These are phyloP conservation scores for Pseudomyrmex pallidus DNA, from an alignment of 1,140 invertebrate genomes.

Conservation along the genomic window DNA sequence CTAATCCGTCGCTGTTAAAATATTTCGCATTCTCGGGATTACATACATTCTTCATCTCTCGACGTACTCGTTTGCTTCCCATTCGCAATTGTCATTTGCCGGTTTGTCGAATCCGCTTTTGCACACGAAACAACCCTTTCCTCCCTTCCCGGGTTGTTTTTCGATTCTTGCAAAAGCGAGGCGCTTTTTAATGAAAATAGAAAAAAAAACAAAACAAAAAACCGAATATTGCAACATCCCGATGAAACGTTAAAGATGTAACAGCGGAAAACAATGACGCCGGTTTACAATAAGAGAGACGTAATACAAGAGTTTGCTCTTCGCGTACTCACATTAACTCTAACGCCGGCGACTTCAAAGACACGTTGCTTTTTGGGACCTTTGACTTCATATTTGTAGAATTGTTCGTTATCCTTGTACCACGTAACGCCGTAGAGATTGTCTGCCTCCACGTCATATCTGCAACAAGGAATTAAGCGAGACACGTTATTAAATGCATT, in stretches of 20 bases:
- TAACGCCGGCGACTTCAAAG: slow-evolving; percentile 89
- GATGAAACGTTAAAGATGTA: slow-evolving; percentile 1
- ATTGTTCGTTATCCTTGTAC: slow-evolving; percentile 95
- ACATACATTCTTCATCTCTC: slow-evolving; percentile 22
- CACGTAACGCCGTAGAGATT: slow-evolving; percentile 93
- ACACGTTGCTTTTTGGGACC: slow-evolving; percentile 86
- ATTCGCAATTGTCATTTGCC: slow-evolving; percentile 30
- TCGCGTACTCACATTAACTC: slow-evolving; percentile 90
- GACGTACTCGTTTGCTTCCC: slow-evolving; percentile 1
- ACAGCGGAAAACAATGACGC: slow-evolving; percentile 5
- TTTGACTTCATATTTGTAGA: slow-evolving; percentile 91
- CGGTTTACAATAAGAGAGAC: slow-evolving; percentile 27
- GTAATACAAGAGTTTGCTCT: slow-evolving; percentile 18
- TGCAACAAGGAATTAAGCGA: slow-evolving; percentile 68
- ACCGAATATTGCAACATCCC: neutral
- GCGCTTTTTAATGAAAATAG: neutral
- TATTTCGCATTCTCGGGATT: slow-evolving; percentile 44
- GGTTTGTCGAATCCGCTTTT: neutral
- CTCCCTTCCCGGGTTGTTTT: neutral
- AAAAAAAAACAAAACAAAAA: neutral
- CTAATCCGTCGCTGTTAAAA: slow-evolving; percentile 56
- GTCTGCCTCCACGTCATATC: slow-evolving; percentile 86
- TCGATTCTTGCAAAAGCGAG: neutral
- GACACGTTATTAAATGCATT: slow-evolving; percentile 49
- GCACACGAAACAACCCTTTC: neutral